Percentiles rank a stretch among this genome's conserved stretches.
phyloP scores from a whole-genome alignment of 2,888 invertebrate species.

The Drosophila recens region DNA sequence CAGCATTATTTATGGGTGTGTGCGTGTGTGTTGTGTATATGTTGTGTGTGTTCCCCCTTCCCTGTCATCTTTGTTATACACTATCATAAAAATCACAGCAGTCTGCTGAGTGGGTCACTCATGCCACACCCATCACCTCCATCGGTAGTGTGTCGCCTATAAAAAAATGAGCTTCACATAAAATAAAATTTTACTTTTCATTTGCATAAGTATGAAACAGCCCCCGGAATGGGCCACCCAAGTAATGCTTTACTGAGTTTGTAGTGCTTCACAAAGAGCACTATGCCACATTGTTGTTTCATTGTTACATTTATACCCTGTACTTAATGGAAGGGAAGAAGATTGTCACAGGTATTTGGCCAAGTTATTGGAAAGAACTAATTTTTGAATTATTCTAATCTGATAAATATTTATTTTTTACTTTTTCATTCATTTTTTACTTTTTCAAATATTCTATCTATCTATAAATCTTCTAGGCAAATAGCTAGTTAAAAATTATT shows the following conservation, averaged over 20 bases:
- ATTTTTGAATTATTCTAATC: too few relatives aligned
- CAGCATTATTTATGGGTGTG: conserved; percentile 68
- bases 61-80: background rate
- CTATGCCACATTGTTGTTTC: conserved; percentile 31
- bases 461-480: too few relatives aligned
- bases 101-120: conserved; percentile 51
- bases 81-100: conserved; percentile 51
- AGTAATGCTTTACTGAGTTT: conserved; percentile 27
- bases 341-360: background rate
- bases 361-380: background rate
- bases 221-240: conserved; percentile 15
- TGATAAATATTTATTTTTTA: too few relatives aligned
- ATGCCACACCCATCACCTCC: background rate
- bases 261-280: conserved; percentile 27
- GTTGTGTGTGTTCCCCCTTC: background rate
- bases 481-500: too few relatives aligned
- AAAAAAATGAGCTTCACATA: conserved; percentile 62
- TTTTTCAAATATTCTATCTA: too few relatives aligned
- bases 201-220: conserved; percentile 67
- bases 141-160: conserved; percentile 30
- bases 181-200: conserved; percentile 66
- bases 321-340: background rate
- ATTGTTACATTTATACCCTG: conserved; percentile 26
- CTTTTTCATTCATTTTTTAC: too few relatives aligned
- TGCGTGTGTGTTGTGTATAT: conserved; percentile 16